Base-by-base conservation (phyloP, 2,797 vertebrate species). In the Nannoperca obscura region DNA sequence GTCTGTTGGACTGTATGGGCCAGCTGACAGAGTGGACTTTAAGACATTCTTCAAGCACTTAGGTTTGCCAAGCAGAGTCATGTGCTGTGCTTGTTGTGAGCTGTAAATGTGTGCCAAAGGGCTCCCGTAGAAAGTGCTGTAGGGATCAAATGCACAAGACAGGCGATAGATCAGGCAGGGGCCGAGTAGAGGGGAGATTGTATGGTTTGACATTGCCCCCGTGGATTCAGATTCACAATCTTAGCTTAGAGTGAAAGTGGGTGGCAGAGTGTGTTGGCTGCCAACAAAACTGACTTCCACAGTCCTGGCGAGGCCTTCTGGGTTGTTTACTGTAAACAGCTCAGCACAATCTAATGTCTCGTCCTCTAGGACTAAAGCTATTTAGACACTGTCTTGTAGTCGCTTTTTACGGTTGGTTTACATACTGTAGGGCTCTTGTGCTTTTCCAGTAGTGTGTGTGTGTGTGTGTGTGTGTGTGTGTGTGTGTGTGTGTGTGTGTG, bases 41-140 rank as follows among this genome's bases (percentile, higher is more conserved):
- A 49, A 86, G 63, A 91, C 88, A 91, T 90, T 92, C 89, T 90
- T 92, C 14, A 62, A 79, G 81, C 84, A 82, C 90, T 92, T 89
- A 86, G 67, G 24, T 81, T 79, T 85, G 81, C 83, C 85, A 82
- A 84, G 72, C 71, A 3, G 61, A 78, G 89, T 93, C 91, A 93
- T 89, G 91, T 88, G 32, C 32, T 36, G 8, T 36, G 90, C 78
- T 88, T 44, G 57, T 32, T 59, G 64, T 85, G 82, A 86, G 77
- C 82, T 60, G 81, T 80, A 59, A 85, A 92, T 88, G 82, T 80
- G 75, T 81, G 80, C 46, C 42, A 89, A 90, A 88, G 76, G 80
- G 80, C 88, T 91, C 76, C 69, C 34, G 12, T 80, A 68, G 77
- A 88, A 85, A 83, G 60, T 36, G 70, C 73, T 40, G 59, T 7